Evolutionary conservation across 2,888 invertebrate species (phyloP), one percentile per base, ranked within the genome.

Genomic region (Agonopterix subpropinquella): DNA sequence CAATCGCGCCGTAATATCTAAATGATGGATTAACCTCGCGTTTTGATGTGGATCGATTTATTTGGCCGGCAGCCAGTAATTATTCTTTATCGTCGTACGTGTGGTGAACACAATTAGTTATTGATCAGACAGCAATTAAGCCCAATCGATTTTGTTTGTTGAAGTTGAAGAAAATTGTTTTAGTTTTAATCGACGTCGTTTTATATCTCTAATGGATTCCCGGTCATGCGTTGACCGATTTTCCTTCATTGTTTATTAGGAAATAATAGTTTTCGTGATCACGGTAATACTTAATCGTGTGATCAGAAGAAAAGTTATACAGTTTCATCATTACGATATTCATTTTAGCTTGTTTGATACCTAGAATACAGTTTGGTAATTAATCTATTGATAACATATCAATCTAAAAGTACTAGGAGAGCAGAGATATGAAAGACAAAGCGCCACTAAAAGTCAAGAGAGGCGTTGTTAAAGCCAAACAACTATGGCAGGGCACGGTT

Each of bases 161-260:
- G 82, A 84, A 88, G 84, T 86, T 83, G 82, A 77, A 83, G 85
- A 77, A 86, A 88, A 88, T 88, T 86, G 87, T 87, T 88, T 88
- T 84, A 80, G 81, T 84, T 81, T 84, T 83, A 86, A 84, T 81
- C 79, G 82, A 62, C 75, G 67, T 65, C 71, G 81, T 81, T 85
- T 79, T 78, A 71, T 80, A 70, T 65, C 58, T 62, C 73, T 86
- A 85, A 87, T 87, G 85, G 84, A 76, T 83, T 78, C 70, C 70
- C 64, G 58, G 70, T 75, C 74, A 71, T 72, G 65, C 70, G 76
- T 77, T 75, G 75, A 73, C 71, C 70, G 67, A 54, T 62, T 54
- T 61, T 55, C 58, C 58, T 64, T 71, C 73, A 75, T 74, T 77
- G 73, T 77, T 77, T 79, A 11, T 28, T 41, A 37, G 15, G 11